Percentiles rank a stretch among this genome's conserved stretches.
These are phyloP conservation scores for Mandrillus leucophaeus DNA, from an alignment of 2,113 vertebrate species.

Conservation along the genomic window DNA sequence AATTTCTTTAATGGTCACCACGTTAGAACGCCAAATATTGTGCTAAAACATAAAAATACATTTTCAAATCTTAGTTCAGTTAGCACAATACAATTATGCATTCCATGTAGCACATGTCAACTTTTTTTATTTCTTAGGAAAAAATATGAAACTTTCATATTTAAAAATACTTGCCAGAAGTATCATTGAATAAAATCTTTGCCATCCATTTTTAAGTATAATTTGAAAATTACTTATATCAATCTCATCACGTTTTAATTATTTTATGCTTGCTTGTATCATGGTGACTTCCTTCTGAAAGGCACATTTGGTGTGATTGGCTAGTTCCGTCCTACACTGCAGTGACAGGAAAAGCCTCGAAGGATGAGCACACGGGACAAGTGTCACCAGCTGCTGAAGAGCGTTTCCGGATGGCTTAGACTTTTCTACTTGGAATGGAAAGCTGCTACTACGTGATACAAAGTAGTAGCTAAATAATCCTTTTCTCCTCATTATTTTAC, in stretches of 20 bases:
- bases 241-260: background rate
- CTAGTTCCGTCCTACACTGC: background rate
- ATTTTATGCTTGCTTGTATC: background rate
- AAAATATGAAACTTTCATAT: background rate
- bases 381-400: background rate
- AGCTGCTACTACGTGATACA: background rate
- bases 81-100: conserved; percentile 26
- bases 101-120: background rate
- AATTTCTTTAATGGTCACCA: background rate
- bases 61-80: conserved; percentile 45
- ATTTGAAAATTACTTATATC: background rate
- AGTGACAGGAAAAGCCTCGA: background rate
- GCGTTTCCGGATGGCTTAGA: background rate
- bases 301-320: background rate
- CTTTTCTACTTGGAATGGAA: background rate
- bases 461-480: conserved; percentile 26
- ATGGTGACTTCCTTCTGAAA: background rate
- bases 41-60: background rate
- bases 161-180: conserved; percentile 26
- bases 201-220: background rate
- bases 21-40: conserved; percentile 17
- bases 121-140: conserved; percentile 1
- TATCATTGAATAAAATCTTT: background rate
- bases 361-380: background rate
- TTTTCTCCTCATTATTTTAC: background rate